phyloP scores from a whole-genome alignment of 2,113 vertebrate genomes.

The Callithrix jacchus region DNA sequence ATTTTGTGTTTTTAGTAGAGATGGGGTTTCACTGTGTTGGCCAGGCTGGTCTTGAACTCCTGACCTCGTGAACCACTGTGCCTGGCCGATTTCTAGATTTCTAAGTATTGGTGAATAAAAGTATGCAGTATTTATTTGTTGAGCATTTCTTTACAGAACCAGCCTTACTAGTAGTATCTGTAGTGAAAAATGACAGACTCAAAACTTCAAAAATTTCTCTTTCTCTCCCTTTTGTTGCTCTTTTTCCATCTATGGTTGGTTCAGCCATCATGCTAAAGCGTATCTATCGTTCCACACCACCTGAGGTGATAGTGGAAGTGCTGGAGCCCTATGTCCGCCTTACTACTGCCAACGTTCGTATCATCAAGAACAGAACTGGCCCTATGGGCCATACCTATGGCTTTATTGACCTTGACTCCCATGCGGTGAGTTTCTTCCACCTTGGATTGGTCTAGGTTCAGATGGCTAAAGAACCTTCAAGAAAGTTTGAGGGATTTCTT shows the following conservation, averaged over 20 bases:
- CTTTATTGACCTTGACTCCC: slow-evolving; percentile 97
- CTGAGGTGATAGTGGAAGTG: slow-evolving; percentile 93
- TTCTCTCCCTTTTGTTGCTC: slow-evolving; percentile 11
- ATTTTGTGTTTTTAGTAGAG: too few relatives aligned
- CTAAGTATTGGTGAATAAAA: background rate
- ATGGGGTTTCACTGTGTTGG: too few relatives aligned
- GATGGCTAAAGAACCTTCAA: background rate
- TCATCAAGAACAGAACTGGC: slow-evolving; percentile 93
- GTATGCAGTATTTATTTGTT: background rate
- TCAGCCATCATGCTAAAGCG: slow-evolving; percentile 97
- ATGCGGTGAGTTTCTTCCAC: slow-evolving; percentile 87
- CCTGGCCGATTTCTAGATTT: background rate
- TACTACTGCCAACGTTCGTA: slow-evolving; percentile 93
- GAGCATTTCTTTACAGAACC: background rate
- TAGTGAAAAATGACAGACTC: background rate
- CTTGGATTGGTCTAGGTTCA: background rate
- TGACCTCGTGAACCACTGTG: too few relatives aligned
- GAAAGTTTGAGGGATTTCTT: background rate
- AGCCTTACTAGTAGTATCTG: background rate
- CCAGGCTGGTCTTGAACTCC: too few relatives aligned
- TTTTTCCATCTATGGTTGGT: background rate
- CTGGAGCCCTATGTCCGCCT: slow-evolving; percentile 93
- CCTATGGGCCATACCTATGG: slow-evolving; percentile 91
- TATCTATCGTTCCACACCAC: slow-evolving; percentile 92
- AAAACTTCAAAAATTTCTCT: background rate